Conservation (phyloP, 1,140 invertebrate genomes). For the Bursaphelenchus mucronatus region DNA sequence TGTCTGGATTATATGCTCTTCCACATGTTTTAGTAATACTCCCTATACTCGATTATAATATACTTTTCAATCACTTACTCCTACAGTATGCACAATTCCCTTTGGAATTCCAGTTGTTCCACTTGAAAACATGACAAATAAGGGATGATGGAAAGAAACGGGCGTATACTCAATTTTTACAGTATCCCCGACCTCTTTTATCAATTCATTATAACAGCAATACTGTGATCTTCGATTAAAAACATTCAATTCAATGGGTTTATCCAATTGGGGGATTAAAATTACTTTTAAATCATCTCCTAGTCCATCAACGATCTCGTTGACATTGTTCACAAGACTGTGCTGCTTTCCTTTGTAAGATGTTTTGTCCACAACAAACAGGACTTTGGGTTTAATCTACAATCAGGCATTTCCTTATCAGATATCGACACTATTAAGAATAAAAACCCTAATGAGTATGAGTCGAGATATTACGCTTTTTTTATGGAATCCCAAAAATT, state of each 20-base stretch:
- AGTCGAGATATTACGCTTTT: not conserved
- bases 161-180: not conserved
- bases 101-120: conserved; percentile 69
- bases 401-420: conserved; percentile 58
- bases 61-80: conserved; percentile 62
- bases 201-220: conserved; percentile 11
- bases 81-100: conserved; percentile 68
- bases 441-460: no score
- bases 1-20: conserved; percentile 67
- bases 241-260: conserved; percentile 58
- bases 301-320: conserved; percentile 64
- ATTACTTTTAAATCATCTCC: conserved; percentile 64
- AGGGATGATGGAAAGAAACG: conserved; percentile 67
- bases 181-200: conserved; percentile 13
- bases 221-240: conserved; percentile 31
- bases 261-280: conserved; percentile 62
- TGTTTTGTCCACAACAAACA: conserved; percentile 66
- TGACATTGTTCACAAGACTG: conserved; percentile 64
- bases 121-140: conserved; percentile 68
- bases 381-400: conserved; percentile 65
- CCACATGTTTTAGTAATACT: conserved; percentile 67
- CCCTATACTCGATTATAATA: conserved; percentile 62
- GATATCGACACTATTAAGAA: not conserved
- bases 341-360: conserved; percentile 67
- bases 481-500: not conserved